Percentiles rank a stretch among this genome's conserved stretches.
phyloP scores from a whole-genome alignment of 2,888 invertebrate species.

The Alloplasta piceator region DNA sequence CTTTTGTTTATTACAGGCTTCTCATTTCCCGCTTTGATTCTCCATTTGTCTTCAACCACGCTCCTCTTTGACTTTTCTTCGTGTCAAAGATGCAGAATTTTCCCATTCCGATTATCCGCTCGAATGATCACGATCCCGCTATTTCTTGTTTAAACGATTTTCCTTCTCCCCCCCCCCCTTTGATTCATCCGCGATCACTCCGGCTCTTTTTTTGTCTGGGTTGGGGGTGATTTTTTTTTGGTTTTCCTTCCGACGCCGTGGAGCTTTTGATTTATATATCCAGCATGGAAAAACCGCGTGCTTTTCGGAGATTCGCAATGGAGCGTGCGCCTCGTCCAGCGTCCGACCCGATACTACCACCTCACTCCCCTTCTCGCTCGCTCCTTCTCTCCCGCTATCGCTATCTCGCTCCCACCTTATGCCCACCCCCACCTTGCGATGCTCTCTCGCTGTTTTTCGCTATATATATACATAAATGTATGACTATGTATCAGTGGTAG shows the following conservation, averaged over 20 bases:
- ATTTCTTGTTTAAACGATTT: background rate
- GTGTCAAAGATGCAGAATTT: background rate
- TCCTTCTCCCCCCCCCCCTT: background rate
- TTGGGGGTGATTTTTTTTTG: background rate
- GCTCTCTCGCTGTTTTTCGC: slow-evolving; percentile 53
- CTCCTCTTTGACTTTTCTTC: background rate
- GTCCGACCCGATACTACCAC: slow-evolving; percentile 82
- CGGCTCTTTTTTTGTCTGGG: slow-evolving; percentile 10
- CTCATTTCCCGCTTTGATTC: background rate
- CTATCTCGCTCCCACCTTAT: slow-evolving; percentile 63
- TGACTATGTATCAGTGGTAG: slow-evolving; percentile 8
- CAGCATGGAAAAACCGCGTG: slow-evolving; percentile 73
- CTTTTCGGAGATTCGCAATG: slow-evolving; percentile 75
- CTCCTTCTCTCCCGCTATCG: slow-evolving; percentile 74
- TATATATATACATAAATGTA: slow-evolving; percentile 25
- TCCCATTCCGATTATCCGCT: background rate
- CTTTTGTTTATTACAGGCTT: too few relatives aligned
- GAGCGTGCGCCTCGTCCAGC: slow-evolving; percentile 82
- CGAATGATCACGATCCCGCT: background rate
- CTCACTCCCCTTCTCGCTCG: slow-evolving; percentile 76
- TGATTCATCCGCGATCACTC: background rate
- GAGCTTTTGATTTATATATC: slow-evolving; percentile 40
- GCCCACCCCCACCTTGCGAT: slow-evolving; percentile 58
- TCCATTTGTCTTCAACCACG: background rate
- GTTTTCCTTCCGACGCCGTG: background rate